Percentiles rank a stretch among this genome's conserved stretches.
Conservation (phyloP, 2,888 invertebrate species). For the Augiades crinisus region DNA sequence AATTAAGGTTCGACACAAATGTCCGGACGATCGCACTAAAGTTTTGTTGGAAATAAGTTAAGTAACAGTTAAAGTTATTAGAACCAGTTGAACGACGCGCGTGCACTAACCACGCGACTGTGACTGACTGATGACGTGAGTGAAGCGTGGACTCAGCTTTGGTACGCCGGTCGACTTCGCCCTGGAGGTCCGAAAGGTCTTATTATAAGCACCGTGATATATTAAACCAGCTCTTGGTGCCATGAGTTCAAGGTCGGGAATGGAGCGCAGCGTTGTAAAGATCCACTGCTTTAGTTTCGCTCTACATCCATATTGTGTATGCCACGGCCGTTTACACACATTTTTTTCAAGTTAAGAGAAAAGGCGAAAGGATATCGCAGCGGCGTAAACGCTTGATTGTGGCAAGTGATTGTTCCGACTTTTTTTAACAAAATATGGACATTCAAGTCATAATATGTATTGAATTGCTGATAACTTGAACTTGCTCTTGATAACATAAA, state of each 20-base stretch:
- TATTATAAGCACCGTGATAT: constrained; percentile 27
- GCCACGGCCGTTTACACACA: constrained; percentile 66
- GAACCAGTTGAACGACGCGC: constrained; percentile 34
- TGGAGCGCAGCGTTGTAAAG: constrained; percentile 5
- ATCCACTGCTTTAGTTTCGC: constrained; percentile 42
- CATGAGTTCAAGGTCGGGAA: background rate
- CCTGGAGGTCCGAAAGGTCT: constrained; percentile 39
- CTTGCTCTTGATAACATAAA: too few relatives aligned
- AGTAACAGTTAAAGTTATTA: constrained; percentile 43
- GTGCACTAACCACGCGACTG: constrained; percentile 41
- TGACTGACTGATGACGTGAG: constrained; percentile 59
- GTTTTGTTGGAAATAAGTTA: constrained; percentile 37
- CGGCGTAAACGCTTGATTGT: constrained; percentile 41
- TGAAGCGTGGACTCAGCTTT: constrained; percentile 37
- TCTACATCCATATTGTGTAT: constrained; percentile 61
- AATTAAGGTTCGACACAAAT: constrained; percentile 43
- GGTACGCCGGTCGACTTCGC: constrained; percentile 45
- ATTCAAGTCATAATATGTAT: too few relatives aligned
- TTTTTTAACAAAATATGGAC: background rate
- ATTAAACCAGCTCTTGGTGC: background rate
- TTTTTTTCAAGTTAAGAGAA: constrained; percentile 69
- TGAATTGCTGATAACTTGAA: too few relatives aligned
- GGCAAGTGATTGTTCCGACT: constrained; percentile 28
- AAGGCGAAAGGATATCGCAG: constrained; percentile 70
- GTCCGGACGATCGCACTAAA: constrained; percentile 42